Evolutionary conservation across 2,113 vertebrate species (phyloP), one percentile per base, ranked within the genome.

Genomic region (Rattus rattus): DNA sequence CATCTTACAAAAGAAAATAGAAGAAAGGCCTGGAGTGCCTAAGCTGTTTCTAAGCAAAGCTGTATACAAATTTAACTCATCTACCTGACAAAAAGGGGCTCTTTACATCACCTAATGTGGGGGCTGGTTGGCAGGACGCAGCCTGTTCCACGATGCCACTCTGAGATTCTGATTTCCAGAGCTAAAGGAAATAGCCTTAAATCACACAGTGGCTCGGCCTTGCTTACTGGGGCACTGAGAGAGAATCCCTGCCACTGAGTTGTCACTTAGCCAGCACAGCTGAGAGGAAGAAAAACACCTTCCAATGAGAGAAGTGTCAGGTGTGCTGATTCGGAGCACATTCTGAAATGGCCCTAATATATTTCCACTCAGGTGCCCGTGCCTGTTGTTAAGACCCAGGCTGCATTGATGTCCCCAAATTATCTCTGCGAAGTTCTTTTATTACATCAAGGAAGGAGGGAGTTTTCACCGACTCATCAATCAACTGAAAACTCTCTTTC

Each of bases 401-500:
- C 81, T 65, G 19, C 56, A 54, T 36, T 13, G 79, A 67, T 14
- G 36, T 49, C 52, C 84, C 39, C 54, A 49, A 85, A 85, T 94
- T 56, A 87, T 90, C 96, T 85, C 56, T 67, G 54, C 39, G 80
- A 93, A 88, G 47, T 96, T 84, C 85, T 70, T 97, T 73, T 90
- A 96, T 94, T 94, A 52, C 39, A 96, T 43, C 91, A 97, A 94
- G 33, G 94, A 97, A 90, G 36, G 2, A 93, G 93, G 94, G 88
- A 75, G 97, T 96, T 97, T 97, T 97, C 97, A 95, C 76, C 75
- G 12, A 95, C 54, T 93, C 93, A 96, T 95, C 92, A 96, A 93
- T 97, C 95, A 96, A 93, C 92, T 36, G 87, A 93, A 97, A 96
- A 90, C 88, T 96, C 97, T 94, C 88, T 96, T 96, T 95, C 95